phyloP scores from a whole-genome alignment of 2,888 invertebrate species.

The Leuctra nigra region DNA sequence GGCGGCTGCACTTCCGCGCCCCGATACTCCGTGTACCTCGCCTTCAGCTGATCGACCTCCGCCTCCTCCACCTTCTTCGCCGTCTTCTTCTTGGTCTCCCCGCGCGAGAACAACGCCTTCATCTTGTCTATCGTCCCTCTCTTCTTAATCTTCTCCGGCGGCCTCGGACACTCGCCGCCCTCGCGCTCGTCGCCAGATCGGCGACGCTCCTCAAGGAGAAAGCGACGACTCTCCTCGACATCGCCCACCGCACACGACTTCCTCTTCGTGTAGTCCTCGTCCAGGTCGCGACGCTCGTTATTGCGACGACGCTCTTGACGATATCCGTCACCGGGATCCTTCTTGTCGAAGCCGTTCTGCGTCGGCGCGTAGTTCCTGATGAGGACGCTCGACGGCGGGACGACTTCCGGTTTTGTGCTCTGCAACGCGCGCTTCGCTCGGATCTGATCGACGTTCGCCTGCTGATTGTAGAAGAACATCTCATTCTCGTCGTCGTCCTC shows the following conservation, averaged over 20 bases:
- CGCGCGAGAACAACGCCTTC: constrained; percentile 67
- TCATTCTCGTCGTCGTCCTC: constrained; percentile 35
- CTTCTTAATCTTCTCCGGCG: constrained; percentile 46
- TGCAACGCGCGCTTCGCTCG: neutral
- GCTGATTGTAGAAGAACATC: constrained; percentile 37
- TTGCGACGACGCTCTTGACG: constrained; percentile 28
- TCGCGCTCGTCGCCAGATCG: constrained; percentile 8
- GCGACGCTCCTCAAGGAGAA: constrained; percentile 3
- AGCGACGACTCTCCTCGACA: constrained; percentile 1
- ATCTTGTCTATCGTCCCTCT: constrained; percentile 66
- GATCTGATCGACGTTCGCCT: constrained; percentile 14
- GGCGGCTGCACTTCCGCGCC: constrained; percentile 37
- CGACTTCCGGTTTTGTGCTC: constrained; percentile 9
- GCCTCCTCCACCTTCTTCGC: constrained; percentile 25
- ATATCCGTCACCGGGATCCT: constrained; percentile 31
- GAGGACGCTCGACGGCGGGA: constrained; percentile 25
- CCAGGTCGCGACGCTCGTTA: constrained; percentile 5
- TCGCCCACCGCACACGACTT: neutral
- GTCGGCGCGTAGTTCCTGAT: constrained; percentile 20
- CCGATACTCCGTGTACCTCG: constrained; percentile 53
- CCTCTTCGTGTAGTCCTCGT: neutral
- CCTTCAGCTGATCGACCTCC: constrained; percentile 44
- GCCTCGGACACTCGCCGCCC: neutral
- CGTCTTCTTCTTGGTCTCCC: constrained; percentile 55
- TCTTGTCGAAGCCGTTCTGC: constrained; percentile 35